phyloP scores from a whole-genome alignment of 2,888 invertebrate species.

The Rhamnusium bicolor region DNA sequence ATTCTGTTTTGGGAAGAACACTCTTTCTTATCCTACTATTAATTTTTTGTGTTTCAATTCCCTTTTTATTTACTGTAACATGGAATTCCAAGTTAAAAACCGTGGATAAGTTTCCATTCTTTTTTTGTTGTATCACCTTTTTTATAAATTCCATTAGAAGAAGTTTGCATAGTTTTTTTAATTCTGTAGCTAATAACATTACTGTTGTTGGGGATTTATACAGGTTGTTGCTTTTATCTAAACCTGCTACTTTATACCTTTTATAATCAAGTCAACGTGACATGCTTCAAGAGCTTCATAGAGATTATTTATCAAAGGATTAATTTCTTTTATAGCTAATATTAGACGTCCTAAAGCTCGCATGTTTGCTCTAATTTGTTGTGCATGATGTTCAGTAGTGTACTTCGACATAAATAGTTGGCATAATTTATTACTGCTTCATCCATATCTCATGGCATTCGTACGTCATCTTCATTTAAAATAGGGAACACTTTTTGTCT shows the following conservation, averaged over 20 bases:
- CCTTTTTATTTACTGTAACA: no score
- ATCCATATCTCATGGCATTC: slow-evolving; percentile 22
- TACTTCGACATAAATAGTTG: slow-evolving; percentile 31
- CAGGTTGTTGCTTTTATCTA: background rate
- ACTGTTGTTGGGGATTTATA: slow-evolving; percentile 15
- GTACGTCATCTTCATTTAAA: slow-evolving; percentile 22
- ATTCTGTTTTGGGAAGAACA: background rate
- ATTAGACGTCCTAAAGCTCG: slow-evolving; percentile 15
- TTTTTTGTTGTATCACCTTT: background rate
- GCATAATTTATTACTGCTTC: slow-evolving; percentile 26
- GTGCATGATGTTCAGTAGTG: slow-evolving; percentile 2
- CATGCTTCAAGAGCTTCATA: background rate
- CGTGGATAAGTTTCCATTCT: slow-evolving; percentile 9
- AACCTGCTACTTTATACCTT: slow-evolving; percentile 11
- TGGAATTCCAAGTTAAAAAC: background rate
- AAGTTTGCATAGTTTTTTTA: slow-evolving; percentile 20
- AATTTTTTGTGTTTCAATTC: background rate
- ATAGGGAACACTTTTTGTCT: background rate
- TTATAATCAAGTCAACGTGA: slow-evolving; percentile 18
- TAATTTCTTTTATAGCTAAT: background rate
- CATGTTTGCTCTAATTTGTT: slow-evolving; percentile 16
- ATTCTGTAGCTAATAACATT: slow-evolving; percentile 11
- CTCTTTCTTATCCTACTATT: slow-evolving; percentile 16
- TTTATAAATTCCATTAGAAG: slow-evolving; percentile 16
- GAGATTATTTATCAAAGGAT: slow-evolving; percentile 8